phyloP scores from a whole-genome alignment of 2,888 invertebrate genomes.

The Caenorhabditis drosophilae region DNA sequence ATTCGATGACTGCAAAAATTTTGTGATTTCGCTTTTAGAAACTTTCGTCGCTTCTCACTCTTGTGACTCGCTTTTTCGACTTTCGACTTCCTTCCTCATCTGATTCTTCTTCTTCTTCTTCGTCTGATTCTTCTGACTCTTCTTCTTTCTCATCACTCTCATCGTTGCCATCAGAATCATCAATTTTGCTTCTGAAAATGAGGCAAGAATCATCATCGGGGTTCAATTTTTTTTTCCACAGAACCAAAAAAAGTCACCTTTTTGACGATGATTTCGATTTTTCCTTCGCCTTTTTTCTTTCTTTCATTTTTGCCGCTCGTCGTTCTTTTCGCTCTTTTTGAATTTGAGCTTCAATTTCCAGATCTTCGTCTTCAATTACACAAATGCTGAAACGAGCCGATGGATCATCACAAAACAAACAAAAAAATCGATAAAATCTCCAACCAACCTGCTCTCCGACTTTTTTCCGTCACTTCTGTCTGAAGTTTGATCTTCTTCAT shows the following conservation, averaged over 20 bases:
- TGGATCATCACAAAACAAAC: not conserved
- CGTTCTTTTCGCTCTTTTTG: slow-evolving; percentile 23
- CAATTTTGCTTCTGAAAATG: no score
- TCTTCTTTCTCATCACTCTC: slow-evolving; percentile 5
- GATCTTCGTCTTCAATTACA: slow-evolving; percentile 49
- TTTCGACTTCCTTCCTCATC: not conserved
- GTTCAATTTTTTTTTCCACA: no score
- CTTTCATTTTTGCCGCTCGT: slow-evolving; percentile 16
- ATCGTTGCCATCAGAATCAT: slow-evolving; percentile 6
- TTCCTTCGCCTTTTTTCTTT: slow-evolving; percentile 17
- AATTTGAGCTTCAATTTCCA: slow-evolving; percentile 25
- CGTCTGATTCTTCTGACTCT: slow-evolving; percentile 8
- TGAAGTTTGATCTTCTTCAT: no score
- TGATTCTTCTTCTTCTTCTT: slow-evolving; percentile 11
- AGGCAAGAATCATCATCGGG: no score
- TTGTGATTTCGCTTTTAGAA: no score
- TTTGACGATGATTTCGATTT: no score
- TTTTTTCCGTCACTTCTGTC: no score
- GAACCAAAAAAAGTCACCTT: no score
- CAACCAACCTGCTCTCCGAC: no score
- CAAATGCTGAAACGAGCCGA: slow-evolving; percentile 20
- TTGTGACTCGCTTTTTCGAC: not conserved
- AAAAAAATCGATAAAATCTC: not conserved
- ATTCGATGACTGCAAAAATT: no score
- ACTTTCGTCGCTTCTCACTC: slow-evolving; percentile 1